Evolutionary conservation across 2,888 invertebrate species (phyloP).

Genomic region (Ichneumoninae sp.): DNA sequence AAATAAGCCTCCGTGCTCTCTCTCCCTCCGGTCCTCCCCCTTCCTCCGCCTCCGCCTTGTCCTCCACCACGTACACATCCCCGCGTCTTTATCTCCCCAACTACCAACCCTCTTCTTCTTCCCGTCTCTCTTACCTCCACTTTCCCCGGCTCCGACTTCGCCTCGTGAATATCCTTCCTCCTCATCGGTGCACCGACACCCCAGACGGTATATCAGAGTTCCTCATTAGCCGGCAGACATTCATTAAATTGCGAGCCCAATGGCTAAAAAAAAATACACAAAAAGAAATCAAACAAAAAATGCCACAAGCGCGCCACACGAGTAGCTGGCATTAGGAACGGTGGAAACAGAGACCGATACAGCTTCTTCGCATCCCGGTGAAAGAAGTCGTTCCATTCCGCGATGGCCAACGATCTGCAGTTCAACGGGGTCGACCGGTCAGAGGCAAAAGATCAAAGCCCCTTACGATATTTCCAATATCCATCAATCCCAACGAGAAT

Average conservation of each 20-base stretch:
- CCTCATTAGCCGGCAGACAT: conserved; percentile 74
- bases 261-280: conserved; percentile 68
- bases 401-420: not conserved
- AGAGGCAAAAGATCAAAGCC: not conserved
- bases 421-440: not conserved
- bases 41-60: conserved; percentile 67
- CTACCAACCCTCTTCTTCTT: conserved; percentile 63
- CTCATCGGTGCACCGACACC: conserved; percentile 68
- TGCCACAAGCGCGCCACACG: conserved; percentile 28
- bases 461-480: not conserved
- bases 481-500: not conserved
- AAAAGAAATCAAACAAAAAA: conserved; percentile 8
- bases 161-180: conserved; percentile 50
- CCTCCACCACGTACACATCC: conserved; percentile 32
- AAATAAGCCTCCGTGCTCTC: conserved; percentile 59
- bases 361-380: not conserved
- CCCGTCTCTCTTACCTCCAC: conserved; percentile 54
- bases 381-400: not conserved
- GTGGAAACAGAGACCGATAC: not conserved
- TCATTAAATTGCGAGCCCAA: conserved; percentile 72
- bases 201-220: conserved; percentile 72
- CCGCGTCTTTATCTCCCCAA: conserved; percentile 44
- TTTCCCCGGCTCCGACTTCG: conserved; percentile 61
- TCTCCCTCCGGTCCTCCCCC: conserved; percentile 43
- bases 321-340: conserved; percentile 2